Conservation (phyloP, 2,113 vertebrate species). For the Phalacrocorax brasilianus region DNA sequence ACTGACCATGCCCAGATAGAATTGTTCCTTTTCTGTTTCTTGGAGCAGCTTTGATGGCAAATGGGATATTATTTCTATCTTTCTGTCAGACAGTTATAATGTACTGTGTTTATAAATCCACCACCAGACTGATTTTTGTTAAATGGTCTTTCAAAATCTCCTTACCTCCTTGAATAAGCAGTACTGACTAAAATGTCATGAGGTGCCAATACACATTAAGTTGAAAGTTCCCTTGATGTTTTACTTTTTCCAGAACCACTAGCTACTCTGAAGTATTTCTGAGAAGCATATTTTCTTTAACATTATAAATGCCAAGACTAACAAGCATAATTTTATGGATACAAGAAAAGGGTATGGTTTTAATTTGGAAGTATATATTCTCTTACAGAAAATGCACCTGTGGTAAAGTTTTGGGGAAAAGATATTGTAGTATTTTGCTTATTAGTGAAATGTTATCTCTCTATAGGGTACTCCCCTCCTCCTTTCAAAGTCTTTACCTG, state of each 20-base stretch:
- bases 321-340: conserved; percentile 27
- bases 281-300: conserved; percentile 31
- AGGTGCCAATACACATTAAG: conserved; percentile 54
- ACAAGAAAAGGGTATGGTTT: conserved; percentile 6
- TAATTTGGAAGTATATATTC: not conserved
- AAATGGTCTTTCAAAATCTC: conserved; percentile 34
- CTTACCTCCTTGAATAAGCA: conserved; percentile 44
- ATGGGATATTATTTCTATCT: conserved; percentile 41
- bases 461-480: not conserved
- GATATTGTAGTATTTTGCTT: not conserved
- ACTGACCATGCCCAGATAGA: not conserved
- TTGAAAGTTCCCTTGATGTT: conserved; percentile 45
- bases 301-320: conserved; percentile 33
- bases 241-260: conserved; percentile 44
- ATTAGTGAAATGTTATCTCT: conserved; percentile 18
- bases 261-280: not conserved
- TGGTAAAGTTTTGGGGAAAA: not conserved
- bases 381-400: conserved; percentile 31
- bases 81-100: conserved; percentile 22
- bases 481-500: not conserved
- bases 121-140: conserved; percentile 4
- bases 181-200: conserved; percentile 31
- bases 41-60: not conserved
- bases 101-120: conserved; percentile 34
- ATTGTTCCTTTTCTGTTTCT: conserved; percentile 11